A percentile compares a stretch with the other conserved stretches of the same genome.
Conservation (phyloP, 2,888 invertebrate species). For the Epsilonema sp. region DNA sequence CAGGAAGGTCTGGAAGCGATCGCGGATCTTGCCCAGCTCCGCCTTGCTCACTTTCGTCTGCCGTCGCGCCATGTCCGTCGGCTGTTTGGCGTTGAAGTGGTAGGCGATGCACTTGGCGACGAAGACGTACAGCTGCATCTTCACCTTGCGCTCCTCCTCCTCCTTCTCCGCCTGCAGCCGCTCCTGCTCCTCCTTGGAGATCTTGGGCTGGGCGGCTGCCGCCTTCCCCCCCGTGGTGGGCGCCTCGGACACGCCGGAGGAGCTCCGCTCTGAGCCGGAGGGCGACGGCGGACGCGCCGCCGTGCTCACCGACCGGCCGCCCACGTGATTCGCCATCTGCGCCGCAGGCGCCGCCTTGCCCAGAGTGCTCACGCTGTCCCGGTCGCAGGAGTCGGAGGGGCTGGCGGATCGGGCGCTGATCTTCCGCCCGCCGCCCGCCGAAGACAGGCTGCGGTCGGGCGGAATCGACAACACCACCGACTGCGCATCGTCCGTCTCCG, state of each 20-base stretch:
- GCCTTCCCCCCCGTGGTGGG: neutral
- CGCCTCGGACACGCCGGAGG: neutral
- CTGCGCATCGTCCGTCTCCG: no score
- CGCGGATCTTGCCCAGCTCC: slow-evolving; percentile 77
- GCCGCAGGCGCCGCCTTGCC: no score
- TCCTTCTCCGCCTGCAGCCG: no score
- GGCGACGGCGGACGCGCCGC: no score
- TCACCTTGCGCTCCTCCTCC: slow-evolving; percentile 81
- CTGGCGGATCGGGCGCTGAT: slow-evolving; percentile 5
- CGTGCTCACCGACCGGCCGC: no score
- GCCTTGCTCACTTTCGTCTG: slow-evolving; percentile 88
- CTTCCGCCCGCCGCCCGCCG: neutral
- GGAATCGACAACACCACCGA: no score
- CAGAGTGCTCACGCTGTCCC: no score
- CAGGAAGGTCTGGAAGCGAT: slow-evolving; percentile 79
- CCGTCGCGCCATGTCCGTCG: slow-evolving; percentile 80
- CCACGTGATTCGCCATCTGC: no score
- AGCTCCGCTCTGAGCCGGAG: no score
- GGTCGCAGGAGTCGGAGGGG: slow-evolving; percentile 6
- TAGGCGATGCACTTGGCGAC: slow-evolving; percentile 91
- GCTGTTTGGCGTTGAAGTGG: slow-evolving; percentile 97
- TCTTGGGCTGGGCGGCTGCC: neutral
- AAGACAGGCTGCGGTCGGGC: no score
- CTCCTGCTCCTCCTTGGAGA: no score
- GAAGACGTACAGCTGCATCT: slow-evolving; percentile 90